Conservation (phyloP, 1,140 invertebrate species). For the Aphelenchoides avenae region DNA sequence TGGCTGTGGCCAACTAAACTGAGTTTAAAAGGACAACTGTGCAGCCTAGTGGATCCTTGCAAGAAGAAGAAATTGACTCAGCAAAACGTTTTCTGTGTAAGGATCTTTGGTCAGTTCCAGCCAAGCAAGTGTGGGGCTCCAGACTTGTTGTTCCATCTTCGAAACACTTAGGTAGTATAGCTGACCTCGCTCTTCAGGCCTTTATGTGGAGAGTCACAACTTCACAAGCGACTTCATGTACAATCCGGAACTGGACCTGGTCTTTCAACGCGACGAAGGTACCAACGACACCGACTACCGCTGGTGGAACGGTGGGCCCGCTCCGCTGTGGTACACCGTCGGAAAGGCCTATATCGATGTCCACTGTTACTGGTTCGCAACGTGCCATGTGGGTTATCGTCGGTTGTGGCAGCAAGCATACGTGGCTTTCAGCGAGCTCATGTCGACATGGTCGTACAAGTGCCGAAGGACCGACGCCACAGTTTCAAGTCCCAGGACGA, state of each 20-base stretch:
- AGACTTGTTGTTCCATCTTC: no score
- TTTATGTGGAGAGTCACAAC: conserved; percentile 59
- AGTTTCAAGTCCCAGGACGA: conserved; percentile 45
- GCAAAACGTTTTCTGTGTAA: no score
- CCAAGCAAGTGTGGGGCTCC: no score
- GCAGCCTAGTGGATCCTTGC: no score
- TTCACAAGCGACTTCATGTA: conserved; percentile 58
- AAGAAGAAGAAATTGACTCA: no score
- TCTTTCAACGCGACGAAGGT: conserved; percentile 55
- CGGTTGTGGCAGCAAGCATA: conserved; percentile 6
- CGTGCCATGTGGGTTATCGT: conserved; percentile 50
- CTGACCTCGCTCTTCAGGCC: conserved; percentile 46
- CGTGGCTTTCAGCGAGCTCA: conserved; percentile 40
- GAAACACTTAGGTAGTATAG: no score
- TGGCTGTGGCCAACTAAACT: no score
- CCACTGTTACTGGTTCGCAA: conserved; percentile 58
- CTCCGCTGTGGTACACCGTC: conserved; percentile 53
- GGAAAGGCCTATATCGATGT: conserved; percentile 55
- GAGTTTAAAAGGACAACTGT: no score
- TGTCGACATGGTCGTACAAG: conserved; percentile 55
- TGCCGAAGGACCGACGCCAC: conserved; percentile 42
- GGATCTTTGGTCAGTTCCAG: no score
- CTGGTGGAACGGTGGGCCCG: conserved; percentile 48
- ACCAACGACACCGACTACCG: conserved; percentile 49
- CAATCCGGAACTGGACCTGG: conserved; percentile 39